Evolutionary conservation across 2,113 vertebrate genomes (phyloP).

Genomic region (Apteryx owenii): DNA sequence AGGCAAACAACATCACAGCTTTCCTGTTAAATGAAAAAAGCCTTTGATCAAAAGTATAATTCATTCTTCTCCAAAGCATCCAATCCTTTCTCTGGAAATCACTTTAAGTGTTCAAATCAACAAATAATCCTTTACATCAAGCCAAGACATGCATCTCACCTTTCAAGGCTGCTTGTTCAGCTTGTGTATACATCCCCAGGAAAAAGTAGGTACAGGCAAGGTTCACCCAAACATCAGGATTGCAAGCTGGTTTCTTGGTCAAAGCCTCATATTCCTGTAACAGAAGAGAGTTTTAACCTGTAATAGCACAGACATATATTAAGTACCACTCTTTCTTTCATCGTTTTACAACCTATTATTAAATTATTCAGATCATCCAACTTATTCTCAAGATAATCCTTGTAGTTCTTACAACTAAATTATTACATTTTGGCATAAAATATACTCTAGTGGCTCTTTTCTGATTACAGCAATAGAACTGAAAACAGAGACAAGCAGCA

Average conservation of each 20-base stretch:
- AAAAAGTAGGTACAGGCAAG: conserved; percentile 93
- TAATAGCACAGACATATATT: not conserved
- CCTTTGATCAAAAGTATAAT: not conserved
- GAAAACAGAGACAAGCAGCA: not conserved
- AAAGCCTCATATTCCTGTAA: conserved; percentile 89
- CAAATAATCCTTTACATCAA: not conserved
- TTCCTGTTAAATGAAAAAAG: not conserved
- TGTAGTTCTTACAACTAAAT: not conserved
- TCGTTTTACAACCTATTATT: not conserved
- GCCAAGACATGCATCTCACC: conserved; percentile 73
- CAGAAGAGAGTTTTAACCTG: not conserved
- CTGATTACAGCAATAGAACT: not conserved
- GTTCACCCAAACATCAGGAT: conserved; percentile 91
- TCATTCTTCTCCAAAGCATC: not conserved
- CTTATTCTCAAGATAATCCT: not conserved
- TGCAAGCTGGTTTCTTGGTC: conserved; percentile 81
- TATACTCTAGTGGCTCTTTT: not conserved
- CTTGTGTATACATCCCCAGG: conserved; percentile 94
- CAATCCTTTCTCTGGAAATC: not conserved
- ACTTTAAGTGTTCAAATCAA: not conserved
- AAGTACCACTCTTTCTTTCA: not conserved
- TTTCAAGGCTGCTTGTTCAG: conserved; percentile 91
- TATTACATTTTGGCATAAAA: not conserved
- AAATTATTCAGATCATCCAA: not conserved
- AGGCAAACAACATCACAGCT: not conserved